Conservation (phyloP, 1,140 invertebrate genomes). For the Tetragnatha versicolor region DNA sequence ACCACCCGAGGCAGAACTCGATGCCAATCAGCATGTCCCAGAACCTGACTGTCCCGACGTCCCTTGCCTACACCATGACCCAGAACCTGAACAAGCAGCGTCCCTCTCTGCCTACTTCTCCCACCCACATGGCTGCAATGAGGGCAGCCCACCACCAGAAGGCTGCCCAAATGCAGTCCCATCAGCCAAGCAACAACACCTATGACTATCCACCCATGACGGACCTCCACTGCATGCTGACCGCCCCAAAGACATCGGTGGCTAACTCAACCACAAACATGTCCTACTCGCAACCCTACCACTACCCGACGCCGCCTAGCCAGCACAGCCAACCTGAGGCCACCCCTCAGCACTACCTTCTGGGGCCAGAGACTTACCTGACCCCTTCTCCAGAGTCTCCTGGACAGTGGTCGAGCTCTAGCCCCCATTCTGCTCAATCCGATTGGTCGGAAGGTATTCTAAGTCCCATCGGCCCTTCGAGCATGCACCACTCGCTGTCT, state of each 20-base stretch:
- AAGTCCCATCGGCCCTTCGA: slow-evolving; percentile 60
- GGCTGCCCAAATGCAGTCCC: slow-evolving; percentile 60
- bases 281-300: slow-evolving; percentile 62
- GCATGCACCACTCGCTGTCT: slow-evolving; percentile 28
- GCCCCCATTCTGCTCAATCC: slow-evolving; percentile 82
- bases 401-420: slow-evolving; percentile 91
- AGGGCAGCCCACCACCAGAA: slow-evolving; percentile 85
- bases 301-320: slow-evolving; percentile 81
- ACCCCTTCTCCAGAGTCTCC: slow-evolving; percentile 94
- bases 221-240: slow-evolving; percentile 52
- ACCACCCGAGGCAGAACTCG: slow-evolving; percentile 54
- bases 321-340: slow-evolving; percentile 54
- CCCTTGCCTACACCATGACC: slow-evolving; percentile 30
- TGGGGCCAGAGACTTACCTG: slow-evolving; percentile 77
- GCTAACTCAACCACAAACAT: slow-evolving; percentile 50
- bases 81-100: slow-evolving; percentile 61
- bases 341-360: slow-evolving; percentile 71
- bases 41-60: slow-evolving; percentile 48
- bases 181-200: slow-evolving; percentile 39
- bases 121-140: slow-evolving; percentile 93
- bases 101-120: slow-evolving; percentile 87
- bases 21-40: slow-evolving; percentile 51
- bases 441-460: slow-evolving; percentile 93
- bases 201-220: slow-evolving; percentile 58
- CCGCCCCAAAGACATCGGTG: slow-evolving; percentile 29